Evolutionary conservation across 1,140 invertebrate genomes (phyloP).

Genomic region (Anagrus nilaparvatae): DNA sequence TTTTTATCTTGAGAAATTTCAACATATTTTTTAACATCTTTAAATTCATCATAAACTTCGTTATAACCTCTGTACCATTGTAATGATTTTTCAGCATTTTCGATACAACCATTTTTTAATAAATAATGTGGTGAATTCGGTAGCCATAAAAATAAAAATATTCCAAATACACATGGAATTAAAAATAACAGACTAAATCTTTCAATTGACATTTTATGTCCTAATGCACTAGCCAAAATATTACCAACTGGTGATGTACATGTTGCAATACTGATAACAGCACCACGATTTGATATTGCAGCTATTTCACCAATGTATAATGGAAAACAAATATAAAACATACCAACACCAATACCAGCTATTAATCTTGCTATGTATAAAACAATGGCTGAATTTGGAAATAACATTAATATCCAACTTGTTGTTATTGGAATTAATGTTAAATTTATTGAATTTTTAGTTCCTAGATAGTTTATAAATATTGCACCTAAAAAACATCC

Average conservation of each 20-base stretch:
- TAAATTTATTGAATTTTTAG: not conserved
- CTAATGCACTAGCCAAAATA: conserved; percentile 54
- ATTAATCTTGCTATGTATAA: conserved; percentile 39
- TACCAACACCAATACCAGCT: too few relatives aligned
- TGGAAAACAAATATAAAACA: too few relatives aligned
- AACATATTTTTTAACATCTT: conserved; percentile 9
- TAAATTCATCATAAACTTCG: conserved; percentile 2
- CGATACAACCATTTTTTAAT: conserved; percentile 43
- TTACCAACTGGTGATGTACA: conserved; percentile 44
- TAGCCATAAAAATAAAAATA: conserved; percentile 38
- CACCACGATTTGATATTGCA: conserved; percentile 49
- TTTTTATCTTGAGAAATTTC: not conserved
- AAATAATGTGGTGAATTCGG: conserved; percentile 65
- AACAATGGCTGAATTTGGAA: conserved; percentile 39
- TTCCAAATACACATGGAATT: conserved; percentile 22
- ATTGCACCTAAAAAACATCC: not conserved
- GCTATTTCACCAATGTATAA: conserved; percentile 56
- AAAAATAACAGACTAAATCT: conserved; percentile 47
- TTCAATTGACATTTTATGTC: conserved; percentile 37
- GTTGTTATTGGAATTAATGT: not conserved
- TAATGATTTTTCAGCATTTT: conserved; percentile 45
- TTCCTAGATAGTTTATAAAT: not conserved
- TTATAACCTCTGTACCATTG: conserved; percentile 9
- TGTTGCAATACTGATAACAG: conserved; percentile 37
- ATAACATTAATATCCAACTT: conserved; percentile 35